Evolutionary conservation across 2,113 vertebrate species (phyloP).

Genomic region (Zingel zingel): DNA sequence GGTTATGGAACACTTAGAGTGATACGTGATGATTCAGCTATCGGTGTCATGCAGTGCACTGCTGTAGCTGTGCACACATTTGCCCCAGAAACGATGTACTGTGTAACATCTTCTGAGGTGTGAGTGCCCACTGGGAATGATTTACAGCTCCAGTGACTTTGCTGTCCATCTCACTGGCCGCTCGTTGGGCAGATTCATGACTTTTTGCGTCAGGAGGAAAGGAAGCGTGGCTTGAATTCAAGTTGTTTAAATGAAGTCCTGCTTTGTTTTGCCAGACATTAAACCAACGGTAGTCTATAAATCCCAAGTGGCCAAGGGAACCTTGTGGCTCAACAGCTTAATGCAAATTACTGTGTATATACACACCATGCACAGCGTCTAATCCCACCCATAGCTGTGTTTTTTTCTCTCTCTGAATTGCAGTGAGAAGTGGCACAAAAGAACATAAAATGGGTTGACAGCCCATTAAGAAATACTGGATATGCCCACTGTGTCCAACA

Average conservation of each 20-base stretch:
- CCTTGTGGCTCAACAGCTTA: slow-evolving; percentile 26
- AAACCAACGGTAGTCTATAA: slow-evolving; percentile 52
- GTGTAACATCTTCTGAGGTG: neutral
- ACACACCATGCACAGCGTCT: slow-evolving; percentile 9
- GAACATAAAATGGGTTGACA: neutral
- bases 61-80: neutral
- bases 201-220: slow-evolving; percentile 5
- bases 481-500: neutral
- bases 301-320: slow-evolving; percentile 36
- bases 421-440: slow-evolving; percentile 16
- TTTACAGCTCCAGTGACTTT: slow-evolving; percentile 25
- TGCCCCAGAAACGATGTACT: neutral
- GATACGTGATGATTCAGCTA: slow-evolving; percentile 45
- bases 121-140: slow-evolving; percentile 16
- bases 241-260: slow-evolving; percentile 32
- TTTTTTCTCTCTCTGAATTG: slow-evolving; percentile 32
- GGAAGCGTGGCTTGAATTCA: slow-evolving; percentile 26
- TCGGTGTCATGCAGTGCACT: slow-evolving; percentile 48
- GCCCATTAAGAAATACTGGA: slow-evolving; percentile 21
- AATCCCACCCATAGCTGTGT: neutral
- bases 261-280: slow-evolving; percentile 43
- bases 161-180: slow-evolving; percentile 9
- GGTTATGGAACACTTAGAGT: slow-evolving; percentile 55
- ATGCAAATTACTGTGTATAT: slow-evolving; percentile 29
- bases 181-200: slow-evolving; percentile 54